phyloP scores from a whole-genome alignment of 37 sponge, comb jelly and placozoan genomes.

The Halisarca cf. caerulea region DNA sequence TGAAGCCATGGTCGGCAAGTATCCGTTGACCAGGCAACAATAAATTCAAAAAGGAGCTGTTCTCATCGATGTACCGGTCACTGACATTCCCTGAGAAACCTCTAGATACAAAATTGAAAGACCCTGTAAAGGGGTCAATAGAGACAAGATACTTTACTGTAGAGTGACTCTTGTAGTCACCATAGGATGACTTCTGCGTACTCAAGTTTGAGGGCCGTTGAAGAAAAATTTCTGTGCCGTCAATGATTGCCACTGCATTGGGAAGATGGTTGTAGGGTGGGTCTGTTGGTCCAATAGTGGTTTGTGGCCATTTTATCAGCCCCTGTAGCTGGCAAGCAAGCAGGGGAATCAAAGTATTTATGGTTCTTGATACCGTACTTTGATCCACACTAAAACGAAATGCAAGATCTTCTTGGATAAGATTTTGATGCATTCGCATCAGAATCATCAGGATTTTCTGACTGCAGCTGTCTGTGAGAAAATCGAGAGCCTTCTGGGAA shows the following conservation, averaged over 20 bases:
- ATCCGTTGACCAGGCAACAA: slow-evolving; percentile 13
- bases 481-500: no score
- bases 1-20: slow-evolving; percentile 23
- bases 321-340: slow-evolving; percentile 10
- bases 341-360: slow-evolving; percentile 26
- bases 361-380: slow-evolving; percentile 23
- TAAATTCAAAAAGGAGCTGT: neutral
- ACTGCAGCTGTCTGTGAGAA: neutral
- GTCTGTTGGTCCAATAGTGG: neutral
- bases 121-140: slow-evolving; percentile 17
- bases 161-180: slow-evolving; percentile 36
- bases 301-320: slow-evolving; percentile 24
- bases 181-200: slow-evolving; percentile 16
- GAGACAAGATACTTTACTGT: slow-evolving; percentile 34
- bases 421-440: slow-evolving; percentile 19
- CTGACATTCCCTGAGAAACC: slow-evolving; percentile 1
- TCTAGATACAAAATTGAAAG: slow-evolving; percentile 1
- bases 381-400: slow-evolving; percentile 26
- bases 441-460: slow-evolving; percentile 34
- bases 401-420: slow-evolving; percentile 28
- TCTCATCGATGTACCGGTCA: slow-evolving; percentile 17
- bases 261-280: slow-evolving; percentile 17
- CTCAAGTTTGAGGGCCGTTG: neutral
- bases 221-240: slow-evolving; percentile 3
- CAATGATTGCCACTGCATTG: slow-evolving; percentile 6